Conservation (phyloP, 2,797 vertebrate species). For the Paedocypris micromegethes region DNA sequence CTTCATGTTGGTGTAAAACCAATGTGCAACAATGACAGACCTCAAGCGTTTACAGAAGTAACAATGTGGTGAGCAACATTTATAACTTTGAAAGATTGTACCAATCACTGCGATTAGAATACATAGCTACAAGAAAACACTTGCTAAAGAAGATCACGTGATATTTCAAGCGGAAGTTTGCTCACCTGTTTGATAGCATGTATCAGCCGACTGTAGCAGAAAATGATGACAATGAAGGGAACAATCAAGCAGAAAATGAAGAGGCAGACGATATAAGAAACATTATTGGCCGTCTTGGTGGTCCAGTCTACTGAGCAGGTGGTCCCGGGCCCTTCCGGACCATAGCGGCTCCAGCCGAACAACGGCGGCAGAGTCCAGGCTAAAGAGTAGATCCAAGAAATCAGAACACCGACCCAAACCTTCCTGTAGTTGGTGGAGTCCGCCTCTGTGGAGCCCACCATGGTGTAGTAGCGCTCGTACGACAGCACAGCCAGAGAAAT, state of each 20-base stretch:
- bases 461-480: conserved; percentile 75
- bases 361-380: conserved; percentile 74
- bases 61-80: no score
- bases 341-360: conserved; percentile 78
- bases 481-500: conserved; percentile 78
- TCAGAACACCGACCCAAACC: conserved; percentile 61
- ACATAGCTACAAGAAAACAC: no score
- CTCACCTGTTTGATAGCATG: conserved; percentile 74
- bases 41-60: no score
- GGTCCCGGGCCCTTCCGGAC: conserved; percentile 76
- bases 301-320: conserved; percentile 80
- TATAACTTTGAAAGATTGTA: no score
- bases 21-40: no score
- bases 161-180: not conserved
- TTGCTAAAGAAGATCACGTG: no score
- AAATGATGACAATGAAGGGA: conserved; percentile 73
- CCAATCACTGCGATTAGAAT: no score
- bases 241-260: conserved; percentile 75
- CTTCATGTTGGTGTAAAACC: no score
- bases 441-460: conserved; percentile 68
- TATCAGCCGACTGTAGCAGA: conserved; percentile 75
- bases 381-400: conserved; percentile 77
- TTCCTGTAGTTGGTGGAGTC: conserved; percentile 76
- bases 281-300: conserved; percentile 64
- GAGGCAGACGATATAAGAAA: conserved; percentile 76